phyloP scores from a whole-genome alignment of 2,113 vertebrate species.

The Myanophis thanlyinensis region DNA sequence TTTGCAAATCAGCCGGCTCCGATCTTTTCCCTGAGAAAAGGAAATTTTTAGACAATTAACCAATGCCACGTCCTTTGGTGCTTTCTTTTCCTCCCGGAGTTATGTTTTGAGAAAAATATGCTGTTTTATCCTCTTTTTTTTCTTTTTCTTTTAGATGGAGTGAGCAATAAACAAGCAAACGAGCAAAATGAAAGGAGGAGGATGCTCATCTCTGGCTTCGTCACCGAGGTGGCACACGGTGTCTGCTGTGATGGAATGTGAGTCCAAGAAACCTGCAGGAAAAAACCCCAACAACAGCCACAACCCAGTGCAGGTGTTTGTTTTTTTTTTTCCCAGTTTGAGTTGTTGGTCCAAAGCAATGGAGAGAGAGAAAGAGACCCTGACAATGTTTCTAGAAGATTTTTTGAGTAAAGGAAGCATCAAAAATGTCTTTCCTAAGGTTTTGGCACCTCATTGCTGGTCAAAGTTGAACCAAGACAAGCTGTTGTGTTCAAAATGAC shows the following conservation, averaged over 20 bases:
- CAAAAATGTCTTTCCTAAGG: neutral
- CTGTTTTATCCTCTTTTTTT: neutral
- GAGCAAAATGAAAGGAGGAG: neutral
- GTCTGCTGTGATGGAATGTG: accelerated
- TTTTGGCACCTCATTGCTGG: neutral
- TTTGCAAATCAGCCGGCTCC: neutral
- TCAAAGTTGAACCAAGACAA: neutral
- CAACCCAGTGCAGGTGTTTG: neutral
- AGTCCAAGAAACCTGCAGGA: neutral
- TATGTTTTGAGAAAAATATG: neutral
- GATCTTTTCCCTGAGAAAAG: neutral
- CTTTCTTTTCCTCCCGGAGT: neutral
- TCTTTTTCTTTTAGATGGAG: neutral
- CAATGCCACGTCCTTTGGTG: neutral
- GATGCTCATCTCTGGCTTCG: too few relatives aligned
- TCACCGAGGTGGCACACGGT: neutral
- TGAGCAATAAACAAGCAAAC: neutral
- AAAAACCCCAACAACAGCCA: too few relatives aligned
- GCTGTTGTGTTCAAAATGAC: neutral
- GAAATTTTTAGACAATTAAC: neutral
- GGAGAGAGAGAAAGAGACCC: accelerated
- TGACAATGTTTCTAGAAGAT: neutral
- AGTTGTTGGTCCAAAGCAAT: accelerated
- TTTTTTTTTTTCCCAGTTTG: neutral
- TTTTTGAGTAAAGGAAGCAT: neutral